Evolutionary conservation across 2,797 vertebrate genomes (phyloP), one percentile per base, ranked within the genome.

Genomic region (Bovichtus diacanthus): DNA sequence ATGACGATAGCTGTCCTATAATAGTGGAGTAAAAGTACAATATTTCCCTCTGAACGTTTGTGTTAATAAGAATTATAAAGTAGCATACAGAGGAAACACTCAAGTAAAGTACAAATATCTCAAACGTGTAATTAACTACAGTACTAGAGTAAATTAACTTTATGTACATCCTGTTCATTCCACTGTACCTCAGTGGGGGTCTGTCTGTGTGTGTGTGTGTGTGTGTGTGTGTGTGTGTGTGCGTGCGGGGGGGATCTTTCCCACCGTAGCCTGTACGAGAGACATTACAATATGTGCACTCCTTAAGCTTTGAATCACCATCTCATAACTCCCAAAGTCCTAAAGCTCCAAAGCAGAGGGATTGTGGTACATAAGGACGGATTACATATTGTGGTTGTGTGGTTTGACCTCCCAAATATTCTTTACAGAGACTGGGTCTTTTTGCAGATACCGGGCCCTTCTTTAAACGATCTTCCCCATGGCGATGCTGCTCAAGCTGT

Each of bases 311-410:
- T 36, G 31, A 83, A 69, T 82, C 82, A 76, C 27, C 56, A 19
- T 80, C 73, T 87, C 87, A 72, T 81, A 80, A 79, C 75, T 86
- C 50, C 36, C 9, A 63, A 58, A 84, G 75, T 82, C 82, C 73
- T 70, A 50, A 86, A 81, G 71, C 74, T 64, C 69, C 47, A 58
- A 41, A 78, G 44, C 51, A 51, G 78, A 74, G 41, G 67, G 55
- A 55, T 12, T 39, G 67, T 39, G 66, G 77, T 55, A 55, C 65
- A 72, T 68, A 13, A 74, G 46, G 43, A 53, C 27, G 70, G 81
- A 43, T 71, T 31, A 39, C 56, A 0, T 53, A 0, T 18, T 85
- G 72, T 51, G 53, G 60, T 70, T 68, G 2, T 74, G 81, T 54
- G 71, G 78, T 78, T 77, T 60, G 70, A 64, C 69, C 83, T 50